phyloP scores from a whole-genome alignment of 2,113 vertebrate genomes.

The Perccottus glenii region DNA sequence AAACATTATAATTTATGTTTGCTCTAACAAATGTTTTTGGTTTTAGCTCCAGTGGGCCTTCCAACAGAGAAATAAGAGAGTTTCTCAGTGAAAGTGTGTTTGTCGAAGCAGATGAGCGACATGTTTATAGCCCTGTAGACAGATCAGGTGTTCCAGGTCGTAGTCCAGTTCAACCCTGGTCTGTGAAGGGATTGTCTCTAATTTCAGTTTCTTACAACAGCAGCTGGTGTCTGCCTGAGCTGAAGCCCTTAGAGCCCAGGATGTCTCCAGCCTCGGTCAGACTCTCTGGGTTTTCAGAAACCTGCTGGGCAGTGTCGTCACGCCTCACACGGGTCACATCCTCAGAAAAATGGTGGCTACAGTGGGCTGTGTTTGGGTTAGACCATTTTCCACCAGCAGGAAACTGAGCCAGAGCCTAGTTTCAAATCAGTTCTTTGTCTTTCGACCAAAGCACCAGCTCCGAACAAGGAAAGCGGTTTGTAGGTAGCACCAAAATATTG shows the following conservation, averaged over 20 bases:
- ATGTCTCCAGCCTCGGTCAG: neutral
- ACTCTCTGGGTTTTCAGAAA: slow-evolving; percentile 52
- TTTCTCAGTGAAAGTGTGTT: slow-evolving; percentile 49
- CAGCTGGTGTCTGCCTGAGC: slow-evolving; percentile 26
- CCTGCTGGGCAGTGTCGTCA: slow-evolving; percentile 8
- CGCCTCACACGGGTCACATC: slow-evolving; percentile 22
- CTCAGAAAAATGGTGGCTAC: slow-evolving; percentile 4
- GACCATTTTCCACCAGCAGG: no score
- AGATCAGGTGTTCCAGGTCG: slow-evolving; percentile 30
- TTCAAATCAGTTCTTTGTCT: no score
- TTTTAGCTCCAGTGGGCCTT: neutral
- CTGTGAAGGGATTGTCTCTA: slow-evolving; percentile 25
- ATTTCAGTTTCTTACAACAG: neutral
- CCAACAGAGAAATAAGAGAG: slow-evolving; percentile 18
- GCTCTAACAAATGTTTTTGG: no score
- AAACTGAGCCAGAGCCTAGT: no score
- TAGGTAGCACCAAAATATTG: no score
- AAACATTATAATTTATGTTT: no score
- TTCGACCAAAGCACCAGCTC: no score
- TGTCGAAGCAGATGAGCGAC: slow-evolving; percentile 37
- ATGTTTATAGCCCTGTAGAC: slow-evolving; percentile 36
- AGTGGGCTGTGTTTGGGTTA: slow-evolving; percentile 19
- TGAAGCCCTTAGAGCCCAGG: slow-evolving; percentile 20
- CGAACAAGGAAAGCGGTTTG: no score
- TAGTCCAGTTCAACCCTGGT: slow-evolving; percentile 29